Percentiles rank a stretch among this genome's conserved stretches.
phyloP scores from a whole-genome alignment of 2,888 invertebrate genomes.

The Siphlonurus alternatus region DNA sequence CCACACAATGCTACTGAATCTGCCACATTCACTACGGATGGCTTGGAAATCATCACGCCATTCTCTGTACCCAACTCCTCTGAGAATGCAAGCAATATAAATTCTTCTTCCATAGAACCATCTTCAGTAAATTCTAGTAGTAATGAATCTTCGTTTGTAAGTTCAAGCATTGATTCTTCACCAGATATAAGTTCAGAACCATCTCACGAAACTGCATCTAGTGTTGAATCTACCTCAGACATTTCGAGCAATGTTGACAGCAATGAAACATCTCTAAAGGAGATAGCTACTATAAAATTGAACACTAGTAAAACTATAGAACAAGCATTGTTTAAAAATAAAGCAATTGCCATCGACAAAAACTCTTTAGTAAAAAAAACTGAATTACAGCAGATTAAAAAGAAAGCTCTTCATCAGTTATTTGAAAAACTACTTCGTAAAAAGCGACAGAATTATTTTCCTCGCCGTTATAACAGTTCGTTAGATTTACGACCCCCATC shows the following conservation, averaged over 20 bases:
- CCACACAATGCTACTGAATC: neutral
- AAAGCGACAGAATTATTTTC: neutral
- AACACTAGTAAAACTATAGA: too few relatives aligned
- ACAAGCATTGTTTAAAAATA: too few relatives aligned
- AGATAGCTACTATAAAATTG: too few relatives aligned
- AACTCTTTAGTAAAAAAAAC: neutral
- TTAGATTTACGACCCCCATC: neutral
- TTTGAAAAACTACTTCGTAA: neutral
- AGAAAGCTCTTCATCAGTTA: neutral
- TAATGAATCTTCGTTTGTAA: neutral
- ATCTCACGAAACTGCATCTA: too few relatives aligned
- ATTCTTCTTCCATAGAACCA: too few relatives aligned
- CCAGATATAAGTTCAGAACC: too few relatives aligned
- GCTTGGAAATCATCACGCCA: neutral
- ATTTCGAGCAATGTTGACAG: neutral
- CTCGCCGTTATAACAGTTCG: neutral
- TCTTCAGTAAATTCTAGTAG: too few relatives aligned
- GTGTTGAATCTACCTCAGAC: too few relatives aligned
- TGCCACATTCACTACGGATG: neutral
- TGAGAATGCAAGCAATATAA: too few relatives aligned
- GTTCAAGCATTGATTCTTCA: neutral
- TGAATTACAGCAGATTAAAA: neutral
- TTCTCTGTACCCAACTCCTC: too few relatives aligned
- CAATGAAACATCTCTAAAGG: too few relatives aligned
- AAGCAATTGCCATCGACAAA: too few relatives aligned